Percentiles rank a stretch among this genome's conserved stretches.
Conservation (phyloP, 2,888 invertebrate genomes). For the Leuctra nigra region DNA sequence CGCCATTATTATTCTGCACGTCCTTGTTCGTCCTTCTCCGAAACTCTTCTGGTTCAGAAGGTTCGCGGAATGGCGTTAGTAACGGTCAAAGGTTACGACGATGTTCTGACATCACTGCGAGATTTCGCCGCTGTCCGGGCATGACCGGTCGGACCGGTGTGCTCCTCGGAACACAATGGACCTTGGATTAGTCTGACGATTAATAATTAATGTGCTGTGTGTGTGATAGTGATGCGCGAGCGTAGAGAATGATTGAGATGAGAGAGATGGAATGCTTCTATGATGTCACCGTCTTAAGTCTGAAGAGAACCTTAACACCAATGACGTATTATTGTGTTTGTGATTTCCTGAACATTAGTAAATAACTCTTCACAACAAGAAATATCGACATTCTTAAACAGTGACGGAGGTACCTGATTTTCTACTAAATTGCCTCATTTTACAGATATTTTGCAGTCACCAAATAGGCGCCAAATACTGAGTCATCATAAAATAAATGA, state of each 20-base stretch:
- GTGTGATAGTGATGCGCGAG: background rate
- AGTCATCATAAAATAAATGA: too few relatives aligned
- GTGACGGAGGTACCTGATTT: too few relatives aligned
- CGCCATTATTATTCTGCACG: too few relatives aligned
- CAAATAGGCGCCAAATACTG: too few relatives aligned
- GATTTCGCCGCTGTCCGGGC: background rate
- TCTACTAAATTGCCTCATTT: too few relatives aligned
- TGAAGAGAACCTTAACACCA: slow-evolving; percentile 8
- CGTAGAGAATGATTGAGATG: background rate
- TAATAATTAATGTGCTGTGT: background rate
- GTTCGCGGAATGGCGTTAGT: too few relatives aligned
- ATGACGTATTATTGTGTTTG: slow-evolving; percentile 9
- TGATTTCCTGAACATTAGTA: background rate
- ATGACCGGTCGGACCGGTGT: background rate
- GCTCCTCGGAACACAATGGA: slow-evolving; percentile 1
- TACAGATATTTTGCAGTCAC: too few relatives aligned
- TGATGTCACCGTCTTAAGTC: background rate
- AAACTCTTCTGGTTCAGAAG: too few relatives aligned
- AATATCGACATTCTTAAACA: too few relatives aligned
- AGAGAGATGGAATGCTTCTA: background rate
- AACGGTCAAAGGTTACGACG: too few relatives aligned
- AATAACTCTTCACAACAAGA: too few relatives aligned
- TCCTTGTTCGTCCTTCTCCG: too few relatives aligned
- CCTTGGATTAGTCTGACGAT: slow-evolving; percentile 4
- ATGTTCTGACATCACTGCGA: background rate